These are phyloP conservation scores for Mycalesis mineus DNA, from an alignment of 2,888 invertebrate genomes.

Conservation along the genomic window DNA sequence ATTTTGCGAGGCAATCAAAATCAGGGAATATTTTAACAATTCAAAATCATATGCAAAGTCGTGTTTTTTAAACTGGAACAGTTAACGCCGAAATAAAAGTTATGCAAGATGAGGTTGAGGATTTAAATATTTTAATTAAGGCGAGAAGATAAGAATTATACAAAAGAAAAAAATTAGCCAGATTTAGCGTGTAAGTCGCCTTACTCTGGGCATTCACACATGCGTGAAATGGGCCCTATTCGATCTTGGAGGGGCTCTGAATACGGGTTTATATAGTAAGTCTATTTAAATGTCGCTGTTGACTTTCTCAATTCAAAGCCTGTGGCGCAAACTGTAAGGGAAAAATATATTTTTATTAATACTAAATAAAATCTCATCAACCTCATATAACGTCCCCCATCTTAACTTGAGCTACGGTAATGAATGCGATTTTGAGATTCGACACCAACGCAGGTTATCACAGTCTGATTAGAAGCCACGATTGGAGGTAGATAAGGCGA, in stretches of 20 bases:
- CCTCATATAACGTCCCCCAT: too few species aligned
- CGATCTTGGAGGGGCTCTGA: slow-evolving; percentile 46
- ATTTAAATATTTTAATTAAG: slow-evolving; percentile 63
- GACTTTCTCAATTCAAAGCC: slow-evolving; percentile 46
- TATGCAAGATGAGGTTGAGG: slow-evolving; percentile 41
- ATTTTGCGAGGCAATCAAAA: slow-evolving; percentile 69
- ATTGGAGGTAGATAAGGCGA: too few species aligned
- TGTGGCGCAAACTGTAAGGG: slow-evolving; percentile 19
- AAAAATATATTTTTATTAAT: too few species aligned
- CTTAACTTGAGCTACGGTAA: too few species aligned
- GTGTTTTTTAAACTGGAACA: slow-evolving; percentile 45
- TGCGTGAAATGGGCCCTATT: slow-evolving; percentile 50
- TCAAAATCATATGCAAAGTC: slow-evolving; percentile 61
- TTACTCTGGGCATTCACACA: slow-evolving; percentile 43
- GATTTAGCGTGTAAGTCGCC: slow-evolving; percentile 46
- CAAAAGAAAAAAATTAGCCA: slow-evolving; percentile 43
- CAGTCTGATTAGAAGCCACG: too few species aligned
- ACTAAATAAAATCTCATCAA: too few species aligned
- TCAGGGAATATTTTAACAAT: slow-evolving; percentile 63
- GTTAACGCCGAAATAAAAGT: slow-evolving; percentile 54
- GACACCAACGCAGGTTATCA: too few species aligned
- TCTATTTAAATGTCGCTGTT: slow-evolving; percentile 46
- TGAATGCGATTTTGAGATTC: too few species aligned
- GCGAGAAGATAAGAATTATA: slow-evolving; percentile 41
- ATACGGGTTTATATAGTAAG: slow-evolving; percentile 43